Conservation (phyloP, 2,888 invertebrate genomes). For the Eudasyphora cyanicolor region DNA sequence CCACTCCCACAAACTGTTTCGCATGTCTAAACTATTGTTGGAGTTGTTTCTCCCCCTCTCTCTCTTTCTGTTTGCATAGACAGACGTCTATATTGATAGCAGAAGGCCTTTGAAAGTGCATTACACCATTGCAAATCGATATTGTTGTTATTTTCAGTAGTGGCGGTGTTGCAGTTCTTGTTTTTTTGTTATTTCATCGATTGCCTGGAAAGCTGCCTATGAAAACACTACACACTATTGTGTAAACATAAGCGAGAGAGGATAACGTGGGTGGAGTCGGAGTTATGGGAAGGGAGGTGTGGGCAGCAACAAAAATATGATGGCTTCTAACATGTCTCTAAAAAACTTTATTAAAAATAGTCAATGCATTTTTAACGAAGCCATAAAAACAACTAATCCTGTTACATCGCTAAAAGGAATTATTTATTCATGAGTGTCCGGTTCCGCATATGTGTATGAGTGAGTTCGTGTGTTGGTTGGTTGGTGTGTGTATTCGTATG, state of each 20-base stretch:
- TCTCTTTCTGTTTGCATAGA: conserved; percentile 24
- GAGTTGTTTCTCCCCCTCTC: background rate
- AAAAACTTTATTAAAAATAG: conserved; percentile 29
- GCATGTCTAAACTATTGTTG: background rate
- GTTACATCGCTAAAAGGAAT: conserved; percentile 28
- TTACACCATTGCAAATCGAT: conserved; percentile 16
- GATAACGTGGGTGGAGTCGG: background rate
- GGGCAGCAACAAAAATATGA: conserved; percentile 11
- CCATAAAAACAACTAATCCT: conserved; percentile 43
- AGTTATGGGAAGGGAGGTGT: background rate
- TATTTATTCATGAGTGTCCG: conserved; percentile 8
- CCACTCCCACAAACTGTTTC: background rate
- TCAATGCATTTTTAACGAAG: conserved; percentile 42
- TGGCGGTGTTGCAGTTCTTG: too few species aligned
- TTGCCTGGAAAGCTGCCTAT: conserved; percentile 52
- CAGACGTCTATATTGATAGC: conserved; percentile 37
- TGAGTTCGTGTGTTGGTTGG: background rate
- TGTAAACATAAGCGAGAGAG: background rate
- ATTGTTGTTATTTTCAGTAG: conserved; percentile 7
- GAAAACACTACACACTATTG: conserved; percentile 22
- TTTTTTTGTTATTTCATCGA: conserved; percentile 22
- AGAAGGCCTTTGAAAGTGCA: conserved; percentile 10
- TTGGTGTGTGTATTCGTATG: background rate
- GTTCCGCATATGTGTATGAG: background rate
- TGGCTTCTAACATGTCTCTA: conserved; percentile 13